Evolutionary conservation across 1,140 invertebrate species (phyloP), one percentile per base, ranked within the genome.

Genomic region (Monomorium pharaonis): DNA sequence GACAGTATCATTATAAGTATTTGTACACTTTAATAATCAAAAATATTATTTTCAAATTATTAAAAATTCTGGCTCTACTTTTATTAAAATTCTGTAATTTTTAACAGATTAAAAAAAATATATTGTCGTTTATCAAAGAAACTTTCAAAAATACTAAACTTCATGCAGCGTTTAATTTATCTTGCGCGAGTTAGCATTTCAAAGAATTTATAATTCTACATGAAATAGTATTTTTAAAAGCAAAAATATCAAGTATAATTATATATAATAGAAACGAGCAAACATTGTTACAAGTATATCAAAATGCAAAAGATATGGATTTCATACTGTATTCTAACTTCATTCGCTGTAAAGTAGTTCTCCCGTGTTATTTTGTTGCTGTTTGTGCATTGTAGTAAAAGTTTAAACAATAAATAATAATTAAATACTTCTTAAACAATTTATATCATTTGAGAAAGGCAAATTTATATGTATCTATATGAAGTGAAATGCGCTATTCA

Each of bases 341-440:
- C 1, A n/a, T 27, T n/a, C 16, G n/a, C 21, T 42, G 21, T 21
- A 65, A 21, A 42, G 5, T 4, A 42, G n/a, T n/a, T n/a, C 37
- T 65, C 14, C n/a, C n/a, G 37, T 27, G 9, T 37, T 21, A 14
- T 65, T 65, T 12, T 21, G 33, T 14, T 21, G 3, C n/a, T 21
- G 21, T 63, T 63, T 63, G 5, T 42, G 33, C 3, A n/a, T 33
- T 60, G 58, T 27, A 62, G 16, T 30, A 30, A 24, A 10, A 65
- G 33, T 42, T 65, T 4, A 14, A 65, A 65, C 16, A 21, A 65
- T 42, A 42, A 42, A 65, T 65, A 65, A 21, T 65, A 65, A 42
- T 37, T 21, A 65, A 42, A 65, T 65, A 65, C n/a, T 65, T 65
- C n/a, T 42, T 65, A 14, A 65, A 65, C n/a, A 65, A 65, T 65